Base-by-base conservation (phyloP, 2,888 invertebrate genomes). In the Leucoptera coffeella region DNA sequence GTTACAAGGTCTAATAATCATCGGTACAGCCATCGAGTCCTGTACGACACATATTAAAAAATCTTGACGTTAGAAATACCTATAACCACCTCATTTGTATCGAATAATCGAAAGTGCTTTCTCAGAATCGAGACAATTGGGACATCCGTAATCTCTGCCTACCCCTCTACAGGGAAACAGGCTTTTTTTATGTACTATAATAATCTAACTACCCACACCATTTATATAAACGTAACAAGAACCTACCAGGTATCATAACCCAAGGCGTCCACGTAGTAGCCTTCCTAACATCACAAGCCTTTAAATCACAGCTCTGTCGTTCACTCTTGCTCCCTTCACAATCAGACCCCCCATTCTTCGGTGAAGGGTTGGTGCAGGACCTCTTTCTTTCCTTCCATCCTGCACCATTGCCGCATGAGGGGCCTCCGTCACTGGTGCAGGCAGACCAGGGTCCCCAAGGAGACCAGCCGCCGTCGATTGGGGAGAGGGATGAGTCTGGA, bases 341-440 rank as follows among this genome's bases (percentile, higher is more conserved):
- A 13, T 83, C 81, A 2, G 74, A 60, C 0, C 85, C 84, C 1
- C 82, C 84, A 33, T 85, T 76, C 56, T 62, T 6, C 59, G 85
- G 76, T 3, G 67, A 48, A 0, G 90, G 87, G 41, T 78, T 80
- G 42, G 82, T 78, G 50, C 93, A 93, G 3, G 72, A 64, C 3
- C 92, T 71, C 1, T 75, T 71, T 2, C 92, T 71, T 25, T 82
- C 80, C 21, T 82, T 74, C 36, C 43, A 73, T 50, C 39, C 92
- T 47, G 31, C n/a, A n/a, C n/a, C 93, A 93, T n/a, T 78, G 57
- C 14, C 78, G 77, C 92, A 91, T 92, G n/a, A n/a, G n/a, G n/a
- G n/a, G n/a, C n/a, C 82, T 2, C 82, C 81, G 39, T 89, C 90
- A 4, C 74, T 74, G 0, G 32, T 28, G 47, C 93, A 93, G n/a